These are phyloP conservation scores for Melanotaenia maccullochi DNA, from an alignment of 2,797 vertebrate species.

Conservation along the genomic window DNA sequence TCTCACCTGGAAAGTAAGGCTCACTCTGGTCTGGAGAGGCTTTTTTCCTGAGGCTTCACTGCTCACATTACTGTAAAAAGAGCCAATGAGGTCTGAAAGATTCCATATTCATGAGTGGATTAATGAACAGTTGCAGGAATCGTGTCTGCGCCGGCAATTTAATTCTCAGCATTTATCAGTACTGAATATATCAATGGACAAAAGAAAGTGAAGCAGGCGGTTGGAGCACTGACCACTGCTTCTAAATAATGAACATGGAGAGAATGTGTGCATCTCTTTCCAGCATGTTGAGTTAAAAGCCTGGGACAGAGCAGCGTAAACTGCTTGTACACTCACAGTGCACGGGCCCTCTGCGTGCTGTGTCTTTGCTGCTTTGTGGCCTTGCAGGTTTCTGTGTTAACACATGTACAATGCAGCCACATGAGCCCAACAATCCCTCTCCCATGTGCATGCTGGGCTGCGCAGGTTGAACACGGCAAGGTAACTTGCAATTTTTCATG, in stretches of 20 bases:
- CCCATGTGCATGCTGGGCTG: slow-evolving; percentile 5
- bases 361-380: slow-evolving; percentile 22
- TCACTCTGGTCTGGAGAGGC: slow-evolving; percentile 58
- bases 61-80: slow-evolving; percentile 69
- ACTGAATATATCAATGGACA: slow-evolving; percentile 73
- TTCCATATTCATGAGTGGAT: slow-evolving; percentile 74
- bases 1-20: slow-evolving; percentile 73
- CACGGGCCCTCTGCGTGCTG: slow-evolving; percentile 22
- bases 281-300: slow-evolving; percentile 29
- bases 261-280: slow-evolving; percentile 31
- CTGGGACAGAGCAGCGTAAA: slow-evolving; percentile 30
- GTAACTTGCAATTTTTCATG: slow-evolving; percentile 48
- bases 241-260: slow-evolving; percentile 54
- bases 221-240: slow-evolving; percentile 29
- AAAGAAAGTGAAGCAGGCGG: slow-evolving; percentile 44
- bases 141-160: slow-evolving; percentile 69
- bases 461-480: slow-evolving; percentile 14
- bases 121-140: slow-evolving; percentile 71
- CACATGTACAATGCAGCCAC: slow-evolving; percentile 39
- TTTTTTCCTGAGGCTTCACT: slow-evolving; percentile 52
- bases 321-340: slow-evolving; percentile 35
- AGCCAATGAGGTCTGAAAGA: slow-evolving; percentile 68
- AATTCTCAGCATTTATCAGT: slow-evolving; percentile 75
- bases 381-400: slow-evolving; percentile 54
- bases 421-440: slow-evolving; percentile 19